Conservation (phyloP, 2,888 invertebrate genomes). For the Clunio marinus region DNA sequence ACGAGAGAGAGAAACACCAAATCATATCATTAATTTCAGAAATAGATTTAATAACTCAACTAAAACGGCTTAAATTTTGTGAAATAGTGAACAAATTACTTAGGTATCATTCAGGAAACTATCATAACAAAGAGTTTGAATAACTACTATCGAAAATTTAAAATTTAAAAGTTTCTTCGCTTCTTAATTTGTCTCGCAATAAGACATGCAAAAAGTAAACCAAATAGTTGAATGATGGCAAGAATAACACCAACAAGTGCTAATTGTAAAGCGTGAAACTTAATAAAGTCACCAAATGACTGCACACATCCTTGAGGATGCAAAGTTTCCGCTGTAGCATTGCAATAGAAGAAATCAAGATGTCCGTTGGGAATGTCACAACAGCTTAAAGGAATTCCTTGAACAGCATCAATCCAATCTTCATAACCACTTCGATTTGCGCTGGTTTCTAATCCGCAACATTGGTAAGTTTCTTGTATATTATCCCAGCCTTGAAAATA, state of each 20-base stretch:
- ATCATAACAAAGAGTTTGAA: no score
- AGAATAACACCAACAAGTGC: conserved; percentile 71
- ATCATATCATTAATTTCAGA: no score
- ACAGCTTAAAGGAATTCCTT: conserved; percentile 58
- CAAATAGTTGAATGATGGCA: conserved; percentile 53
- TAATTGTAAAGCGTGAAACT: conserved; percentile 64
- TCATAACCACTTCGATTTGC: not conserved
- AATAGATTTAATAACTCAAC: no score
- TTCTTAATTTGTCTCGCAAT: conserved; percentile 50
- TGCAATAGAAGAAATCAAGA: conserved; percentile 51
- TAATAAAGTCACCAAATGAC: conserved; percentile 58
- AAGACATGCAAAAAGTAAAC: conserved; percentile 50
- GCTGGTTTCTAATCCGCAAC: conserved; percentile 13
- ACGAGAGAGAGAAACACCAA: no score
- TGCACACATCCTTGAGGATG: conserved; percentile 54
- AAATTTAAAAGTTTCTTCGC: conserved; percentile 45
- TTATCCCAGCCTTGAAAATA: conserved; percentile 67
- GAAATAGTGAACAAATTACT: no score
- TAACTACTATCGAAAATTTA: no score
- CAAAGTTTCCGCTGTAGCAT: conserved; percentile 40
- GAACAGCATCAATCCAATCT: conserved; percentile 21
- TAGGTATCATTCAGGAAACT: no score
- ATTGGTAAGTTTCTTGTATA: conserved; percentile 53
- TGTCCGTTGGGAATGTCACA: conserved; percentile 54
- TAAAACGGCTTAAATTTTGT: no score